phyloP scores from a whole-genome alignment of 2,113 vertebrate species.

The Petromus typicus region DNA sequence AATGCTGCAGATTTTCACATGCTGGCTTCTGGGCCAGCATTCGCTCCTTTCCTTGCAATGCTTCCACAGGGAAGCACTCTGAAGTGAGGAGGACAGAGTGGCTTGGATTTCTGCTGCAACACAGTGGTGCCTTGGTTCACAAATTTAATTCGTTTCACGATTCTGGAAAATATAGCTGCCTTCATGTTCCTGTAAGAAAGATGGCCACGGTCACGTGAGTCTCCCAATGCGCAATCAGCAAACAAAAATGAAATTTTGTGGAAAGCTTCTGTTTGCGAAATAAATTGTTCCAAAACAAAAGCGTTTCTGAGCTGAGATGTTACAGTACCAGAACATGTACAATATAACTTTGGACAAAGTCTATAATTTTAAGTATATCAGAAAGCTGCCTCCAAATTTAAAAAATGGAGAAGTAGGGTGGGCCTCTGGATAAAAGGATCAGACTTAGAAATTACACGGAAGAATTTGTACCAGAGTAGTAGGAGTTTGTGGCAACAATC shows the following conservation, averaged over 20 bases:
- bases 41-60: neutral
- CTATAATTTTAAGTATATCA: neutral
- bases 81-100: neutral
- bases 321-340: neutral
- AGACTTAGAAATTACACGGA: neutral
- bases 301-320: neutral
- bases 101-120: accelerated
- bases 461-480: neutral
- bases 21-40: neutral
- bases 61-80: neutral
- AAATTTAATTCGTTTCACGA: neutral
- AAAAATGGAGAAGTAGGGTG: neutral
- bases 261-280: neutral
- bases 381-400: neutral
- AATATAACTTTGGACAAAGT: neutral
- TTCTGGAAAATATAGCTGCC: neutral
- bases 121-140: neutral
- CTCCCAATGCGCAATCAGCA: neutral
- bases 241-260: neutral
- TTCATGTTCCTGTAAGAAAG: neutral
- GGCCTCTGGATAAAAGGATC: neutral
- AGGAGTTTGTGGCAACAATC: neutral
- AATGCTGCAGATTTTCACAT: neutral
- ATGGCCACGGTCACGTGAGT: neutral
- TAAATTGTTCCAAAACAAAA: neutral